These are phyloP conservation scores for Mus caroli DNA, from an alignment of 2,797 vertebrate genomes.

Conservation along the genomic window DNA sequence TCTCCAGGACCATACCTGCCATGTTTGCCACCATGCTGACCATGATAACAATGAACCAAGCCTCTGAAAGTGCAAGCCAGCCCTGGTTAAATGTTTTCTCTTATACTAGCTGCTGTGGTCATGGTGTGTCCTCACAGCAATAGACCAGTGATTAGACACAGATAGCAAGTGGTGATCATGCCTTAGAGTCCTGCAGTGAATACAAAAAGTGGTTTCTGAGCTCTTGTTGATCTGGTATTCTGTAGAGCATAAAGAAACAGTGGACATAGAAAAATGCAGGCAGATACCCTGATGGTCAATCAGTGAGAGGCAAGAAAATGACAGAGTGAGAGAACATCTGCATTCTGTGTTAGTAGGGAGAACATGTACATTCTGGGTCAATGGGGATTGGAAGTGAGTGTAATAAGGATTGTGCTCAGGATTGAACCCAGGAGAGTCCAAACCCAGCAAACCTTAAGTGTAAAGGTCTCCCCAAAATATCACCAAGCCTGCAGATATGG, in stretches of 20 bases:
- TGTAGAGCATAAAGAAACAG: neutral
- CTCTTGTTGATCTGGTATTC: neutral
- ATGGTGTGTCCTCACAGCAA: neutral
- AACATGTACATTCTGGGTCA: too few species aligned
- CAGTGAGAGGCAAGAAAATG: neutral
- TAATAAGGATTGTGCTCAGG: too few species aligned
- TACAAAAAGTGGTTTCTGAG: rapidly evolving
- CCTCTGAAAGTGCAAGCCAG: neutral
- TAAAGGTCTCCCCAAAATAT: neutral
- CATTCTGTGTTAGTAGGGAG: too few species aligned
- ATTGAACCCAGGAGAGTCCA: too few species aligned
- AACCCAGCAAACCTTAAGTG: too few species aligned
- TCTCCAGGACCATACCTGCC: too few species aligned
- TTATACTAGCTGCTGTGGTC: neutral
- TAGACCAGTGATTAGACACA: neutral
- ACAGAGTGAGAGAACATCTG: neutral
- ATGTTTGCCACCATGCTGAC: rapidly evolving
- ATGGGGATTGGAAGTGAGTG: too few species aligned
- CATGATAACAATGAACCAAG: neutral
- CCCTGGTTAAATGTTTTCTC: neutral
- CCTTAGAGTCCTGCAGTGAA: neutral
- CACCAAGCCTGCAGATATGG: neutral
- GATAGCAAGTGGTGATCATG: too few species aligned
- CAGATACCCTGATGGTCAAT: too few species aligned
- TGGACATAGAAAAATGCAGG: neutral